Base-by-base conservation (phyloP, 2,113 vertebrate genomes). In the Nothobranchius furzeri region DNA sequence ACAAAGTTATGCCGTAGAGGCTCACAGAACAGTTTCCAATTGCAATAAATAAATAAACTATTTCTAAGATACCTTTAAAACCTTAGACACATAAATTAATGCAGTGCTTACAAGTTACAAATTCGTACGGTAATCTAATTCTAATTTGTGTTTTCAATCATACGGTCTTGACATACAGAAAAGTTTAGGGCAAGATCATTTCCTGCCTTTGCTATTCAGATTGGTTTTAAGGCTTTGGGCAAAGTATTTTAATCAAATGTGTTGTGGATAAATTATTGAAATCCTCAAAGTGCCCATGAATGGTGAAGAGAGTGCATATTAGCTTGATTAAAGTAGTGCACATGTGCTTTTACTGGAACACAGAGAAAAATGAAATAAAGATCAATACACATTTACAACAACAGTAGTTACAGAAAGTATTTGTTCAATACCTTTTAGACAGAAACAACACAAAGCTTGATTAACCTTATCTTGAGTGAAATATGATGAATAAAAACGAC, bases 171-270 rank as follows among this genome's bases (percentile, higher is more conserved):
- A 53, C 42, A 15, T 15, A 53, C 20, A 47, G 52, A 35, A 35
- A 17, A 46, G 25, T 35, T 66, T 7, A 45, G 15, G 11, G 6
- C 9, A 17, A 64, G 15, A 4, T n/a, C 12, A 7, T 37, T 12
- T 55, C 37, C 47, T 37, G 12, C 15, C 35, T 40, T 17, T 12
- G 20, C 12, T 15, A 40, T 40, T 9, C 10, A 40, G 64, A 24
- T 48, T 45, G 12, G 14, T 45, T 60, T 68, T 65, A 36, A 61
- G 35, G 47, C 53, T 45, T n/a, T 36, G 64, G n/a, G n/a, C 15
- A 71, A 64, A 57, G 50, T 35, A 9, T 42, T 36, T 40, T 40
- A 40, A 50, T 57, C 5, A 37, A 40, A 40, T 46, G 12, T 25
- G 45, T 46, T 37, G 30, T 42, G 17, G 25, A 30, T 30, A 10